phyloP scores from a whole-genome alignment of 2,113 vertebrate species.

The Balaenoptera acutorostrata region DNA sequence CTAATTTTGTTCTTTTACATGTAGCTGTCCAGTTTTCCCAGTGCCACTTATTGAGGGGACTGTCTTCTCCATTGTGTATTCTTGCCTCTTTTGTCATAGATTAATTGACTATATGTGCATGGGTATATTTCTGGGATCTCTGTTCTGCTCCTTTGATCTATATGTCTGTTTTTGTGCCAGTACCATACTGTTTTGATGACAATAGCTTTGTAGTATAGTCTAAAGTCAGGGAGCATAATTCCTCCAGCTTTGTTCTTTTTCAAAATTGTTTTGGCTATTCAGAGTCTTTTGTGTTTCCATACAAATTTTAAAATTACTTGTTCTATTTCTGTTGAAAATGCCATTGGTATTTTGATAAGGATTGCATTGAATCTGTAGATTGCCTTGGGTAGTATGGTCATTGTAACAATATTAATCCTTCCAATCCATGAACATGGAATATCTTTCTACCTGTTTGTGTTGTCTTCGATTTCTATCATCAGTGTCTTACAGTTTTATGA shows the following conservation, averaged over 20 bases:
- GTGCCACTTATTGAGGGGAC: too few species aligned
- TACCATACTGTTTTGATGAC: too few species aligned
- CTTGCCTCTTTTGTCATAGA: too few species aligned
- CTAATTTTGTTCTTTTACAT: background rate
- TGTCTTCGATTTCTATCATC: background rate
- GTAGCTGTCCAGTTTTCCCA: background rate
- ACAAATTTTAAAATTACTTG: background rate
- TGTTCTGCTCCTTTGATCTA: too few species aligned
- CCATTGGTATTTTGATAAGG: background rate
- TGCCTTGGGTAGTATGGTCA: background rate
- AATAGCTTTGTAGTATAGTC: too few species aligned
- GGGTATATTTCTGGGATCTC: too few species aligned
- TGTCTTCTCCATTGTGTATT: too few species aligned
- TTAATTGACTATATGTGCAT: too few species aligned
- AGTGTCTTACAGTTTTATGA: background rate
- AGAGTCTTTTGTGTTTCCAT: background rate
- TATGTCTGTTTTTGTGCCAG: too few species aligned
- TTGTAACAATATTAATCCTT: background rate
- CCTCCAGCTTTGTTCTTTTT: too few species aligned
- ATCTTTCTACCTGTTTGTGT: background rate
- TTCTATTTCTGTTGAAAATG: background rate
- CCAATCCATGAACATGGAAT: background rate
- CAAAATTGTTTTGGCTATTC: background rate
- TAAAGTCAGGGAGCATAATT: too few species aligned
- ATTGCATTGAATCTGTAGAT: background rate